A percentile compares a stretch with the other conserved stretches of the same genome.
Evolutionary conservation across 1,140 invertebrate genomes (phyloP).

Genomic region (Drosophila albomicans): DNA sequence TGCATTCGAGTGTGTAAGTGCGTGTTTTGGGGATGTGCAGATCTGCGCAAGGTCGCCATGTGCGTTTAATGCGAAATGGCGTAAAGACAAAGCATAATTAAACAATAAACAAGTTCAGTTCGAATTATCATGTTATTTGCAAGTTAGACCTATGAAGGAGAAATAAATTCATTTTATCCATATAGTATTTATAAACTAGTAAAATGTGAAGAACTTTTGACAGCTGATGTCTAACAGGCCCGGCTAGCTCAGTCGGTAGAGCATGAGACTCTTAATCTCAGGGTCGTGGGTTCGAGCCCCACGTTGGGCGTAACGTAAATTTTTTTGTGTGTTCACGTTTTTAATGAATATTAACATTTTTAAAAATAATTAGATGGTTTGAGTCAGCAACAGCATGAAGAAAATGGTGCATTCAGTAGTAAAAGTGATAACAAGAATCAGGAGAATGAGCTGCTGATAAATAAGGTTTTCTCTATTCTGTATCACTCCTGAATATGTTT

Average conservation of each 20-base stretch:
- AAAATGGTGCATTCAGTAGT: too few species aligned
- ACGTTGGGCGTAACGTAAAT: slow-evolving; percentile 89
- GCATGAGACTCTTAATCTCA: slow-evolving; percentile 96
- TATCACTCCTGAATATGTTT: too few species aligned
- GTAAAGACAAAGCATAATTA: slow-evolving; percentile 9
- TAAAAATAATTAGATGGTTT: background rate
- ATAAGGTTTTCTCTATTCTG: too few species aligned
- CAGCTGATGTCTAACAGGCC: slow-evolving; percentile 82
- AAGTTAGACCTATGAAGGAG: background rate
- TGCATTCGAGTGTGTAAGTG: background rate
- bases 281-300: slow-evolving; percentile 96
- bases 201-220: background rate
- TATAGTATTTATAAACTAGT: background rate
- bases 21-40: background rate
- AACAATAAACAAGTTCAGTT: background rate
- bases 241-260: slow-evolving; percentile 93
- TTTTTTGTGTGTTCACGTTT: background rate
- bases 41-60: slow-evolving; percentile 27
- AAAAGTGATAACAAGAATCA: too few species aligned
- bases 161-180: background rate
- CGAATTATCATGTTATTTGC: background rate
- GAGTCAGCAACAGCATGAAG: too few species aligned
- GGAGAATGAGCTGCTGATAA: too few species aligned
- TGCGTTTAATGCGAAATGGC: slow-evolving; percentile 11
- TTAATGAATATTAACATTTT: background rate